Conservation (phyloP, 1,140 invertebrate species). For the Myzus persicae region DNA sequence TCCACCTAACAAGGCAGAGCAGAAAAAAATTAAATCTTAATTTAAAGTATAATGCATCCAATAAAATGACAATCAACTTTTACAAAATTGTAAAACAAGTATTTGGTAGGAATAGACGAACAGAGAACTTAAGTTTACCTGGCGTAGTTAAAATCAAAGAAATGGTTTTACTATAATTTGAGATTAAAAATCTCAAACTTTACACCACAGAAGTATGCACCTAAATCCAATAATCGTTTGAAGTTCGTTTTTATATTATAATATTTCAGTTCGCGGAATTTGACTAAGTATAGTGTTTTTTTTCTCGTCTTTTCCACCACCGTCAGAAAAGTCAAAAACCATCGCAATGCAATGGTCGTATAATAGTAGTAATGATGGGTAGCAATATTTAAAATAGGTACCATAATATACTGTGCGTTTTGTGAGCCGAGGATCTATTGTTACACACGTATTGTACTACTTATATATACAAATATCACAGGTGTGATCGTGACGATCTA, state of each 20-base stretch:
- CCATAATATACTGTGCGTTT: not conserved
- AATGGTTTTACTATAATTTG: no score
- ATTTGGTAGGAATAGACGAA: not conserved
- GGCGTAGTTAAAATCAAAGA: not conserved
- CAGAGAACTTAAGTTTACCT: not conserved
- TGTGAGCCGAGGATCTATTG: not conserved
- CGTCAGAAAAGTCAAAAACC: not conserved
- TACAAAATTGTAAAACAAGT: not conserved
- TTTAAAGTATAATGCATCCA: not conserved
- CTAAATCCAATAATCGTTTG: not conserved
- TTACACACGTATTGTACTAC: not conserved
- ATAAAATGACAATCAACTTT: not conserved
- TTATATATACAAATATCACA: not conserved
- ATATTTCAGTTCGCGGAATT: not conserved
- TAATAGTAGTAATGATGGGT: not conserved
- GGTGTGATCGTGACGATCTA: not conserved
- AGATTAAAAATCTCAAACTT: not conserved
- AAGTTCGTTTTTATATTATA: not conserved
- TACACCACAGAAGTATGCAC: not conserved
- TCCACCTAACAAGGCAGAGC: not conserved
- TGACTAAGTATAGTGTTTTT: not conserved
- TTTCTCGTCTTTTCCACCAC: not conserved
- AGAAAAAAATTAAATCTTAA: not conserved
- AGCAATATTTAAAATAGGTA: not conserved
- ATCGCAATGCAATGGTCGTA: not conserved